Conservation (phyloP, 2,113 vertebrate species). For the Chaenogobius annularis region DNA sequence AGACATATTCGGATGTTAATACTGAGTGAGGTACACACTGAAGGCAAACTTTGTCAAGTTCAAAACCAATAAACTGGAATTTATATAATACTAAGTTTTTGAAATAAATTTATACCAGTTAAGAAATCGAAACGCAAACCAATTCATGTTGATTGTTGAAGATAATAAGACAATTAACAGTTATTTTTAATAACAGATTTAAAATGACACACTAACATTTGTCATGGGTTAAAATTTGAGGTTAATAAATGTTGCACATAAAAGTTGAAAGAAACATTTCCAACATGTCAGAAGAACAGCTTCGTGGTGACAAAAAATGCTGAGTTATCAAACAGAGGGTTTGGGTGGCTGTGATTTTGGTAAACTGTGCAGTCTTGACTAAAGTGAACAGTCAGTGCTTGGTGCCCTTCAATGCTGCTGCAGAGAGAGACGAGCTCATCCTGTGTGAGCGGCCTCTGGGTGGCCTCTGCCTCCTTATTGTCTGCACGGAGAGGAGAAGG, state of each 20-base stretch:
- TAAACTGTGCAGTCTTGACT: constrained; percentile 25
- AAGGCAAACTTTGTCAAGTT: not conserved
- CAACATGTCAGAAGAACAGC: not conserved
- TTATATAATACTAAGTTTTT: not conserved
- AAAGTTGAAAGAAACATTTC: not conserved
- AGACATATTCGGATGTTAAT: not conserved
- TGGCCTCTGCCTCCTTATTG: constrained; percentile 59
- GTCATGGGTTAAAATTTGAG: too few species aligned
- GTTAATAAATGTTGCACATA: too few species aligned
- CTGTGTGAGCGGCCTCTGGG: constrained; percentile 58
- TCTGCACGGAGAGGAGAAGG: constrained; percentile 27
- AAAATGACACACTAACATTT: not conserved
- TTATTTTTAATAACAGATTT: not conserved
- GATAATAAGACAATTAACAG: not conserved
- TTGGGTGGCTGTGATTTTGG: not conserved
- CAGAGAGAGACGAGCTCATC: constrained; percentile 60
- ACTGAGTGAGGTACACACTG: not conserved
- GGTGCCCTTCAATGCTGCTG: constrained; percentile 59
- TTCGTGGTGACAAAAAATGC: not conserved
- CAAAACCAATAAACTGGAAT: not conserved
- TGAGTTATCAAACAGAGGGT: not conserved
- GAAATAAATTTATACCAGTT: not conserved
- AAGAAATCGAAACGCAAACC: not conserved
- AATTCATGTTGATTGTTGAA: not conserved
- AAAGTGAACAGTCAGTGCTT: constrained; percentile 49